Evolutionary conservation across 2,113 vertebrate genomes (phyloP), one percentile per base, ranked within the genome.

Genomic region (Anguilla rostrata): DNA sequence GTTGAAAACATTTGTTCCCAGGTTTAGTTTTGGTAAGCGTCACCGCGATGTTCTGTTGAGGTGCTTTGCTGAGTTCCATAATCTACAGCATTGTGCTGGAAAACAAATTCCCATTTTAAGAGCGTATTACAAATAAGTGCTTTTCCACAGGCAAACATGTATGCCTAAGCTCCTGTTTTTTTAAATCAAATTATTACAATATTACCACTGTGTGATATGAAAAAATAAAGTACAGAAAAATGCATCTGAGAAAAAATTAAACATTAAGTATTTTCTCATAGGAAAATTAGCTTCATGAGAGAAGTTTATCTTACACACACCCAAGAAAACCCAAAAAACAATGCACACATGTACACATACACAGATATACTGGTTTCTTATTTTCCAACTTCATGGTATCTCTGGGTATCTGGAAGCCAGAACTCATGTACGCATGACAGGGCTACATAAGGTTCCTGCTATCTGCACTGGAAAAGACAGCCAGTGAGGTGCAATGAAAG

Each of bases 1-100:
- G 84, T 79, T 88, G 84, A 86, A 88, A 80, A 79, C 46, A 20
- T 80, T 20, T 78, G 81, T 29, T 43, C 43, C 81, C 81, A 83
- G 81, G 83, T 83, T 78, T 86, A 85, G 49, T 5, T 41, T n/a
- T 57, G 53, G 49, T 53, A 39, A 18, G 84, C 22, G 81, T 78
- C 26, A 39, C 86, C 53, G 81, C n/a, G 41, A 40, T 66, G 53
- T 81, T 43, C 39, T 46, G 26, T 49, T 46, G 41, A 3, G 2
- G 34, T 71, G 63, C 22, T n/a, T 71, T n/a, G 7, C 26, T n/a
- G 63, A 60, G 57, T 71, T 71, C 26, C 63, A 71, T 9, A n/a
- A 60, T 8, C 63, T n/a, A n/a, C 63, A 71, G 63, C 20, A 71
- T 71, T 71, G 1, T 26, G n/a, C n/a, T 9, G n/a, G 9, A 75